Evolutionary conservation across 2,113 vertebrate species (phyloP), one percentile per base, ranked within the genome.

Genomic region (Candoia aspera): DNA sequence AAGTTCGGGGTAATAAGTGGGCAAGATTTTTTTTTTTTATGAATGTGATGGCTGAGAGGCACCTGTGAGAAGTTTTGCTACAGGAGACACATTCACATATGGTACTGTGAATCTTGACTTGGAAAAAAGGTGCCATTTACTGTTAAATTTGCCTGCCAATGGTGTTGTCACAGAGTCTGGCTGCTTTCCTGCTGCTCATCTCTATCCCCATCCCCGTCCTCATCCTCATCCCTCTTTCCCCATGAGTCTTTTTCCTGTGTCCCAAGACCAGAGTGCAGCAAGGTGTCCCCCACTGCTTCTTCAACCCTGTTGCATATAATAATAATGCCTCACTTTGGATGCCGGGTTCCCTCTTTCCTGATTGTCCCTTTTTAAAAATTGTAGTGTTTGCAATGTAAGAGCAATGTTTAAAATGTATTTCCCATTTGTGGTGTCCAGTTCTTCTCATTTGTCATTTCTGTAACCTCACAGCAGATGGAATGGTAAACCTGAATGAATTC

Each of bases 401-500:
- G 29, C 9, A 58, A 13, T 59, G 33, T 17, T 33, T 19, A 29
- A 84, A 57, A 85, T 29, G 33, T 24, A 13, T 10, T 58, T 5
- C 23, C 73, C n/a, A 79, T 58, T 1, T 12, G 24, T 42, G 5
- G 13, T 29, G 17, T 64, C 62, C 15, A 17, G 12, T 21, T 62
- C 2, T 9, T 26, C 15, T 92, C 3, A 89, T 46, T 53, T 29
- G 12, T 55, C 19, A 6, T 46, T 86, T 55, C 55, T 37, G 23
- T 59, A 85, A 33, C 79, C 79, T 89, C 15, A 5, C 58, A 64
- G 83, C 2, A 19, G 60, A 87, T 26, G 84, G 92, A 64, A 90
- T 83, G 33, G 55, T 90, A 46, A 73, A 87, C 42, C 24, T 92
- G 24, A 90, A 42, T 85, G 84, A 68, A n/a, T 73, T 90, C 49